Base-by-base conservation (phyloP, 1,140 invertebrate genomes). In the Eufriesea mexicana region DNA sequence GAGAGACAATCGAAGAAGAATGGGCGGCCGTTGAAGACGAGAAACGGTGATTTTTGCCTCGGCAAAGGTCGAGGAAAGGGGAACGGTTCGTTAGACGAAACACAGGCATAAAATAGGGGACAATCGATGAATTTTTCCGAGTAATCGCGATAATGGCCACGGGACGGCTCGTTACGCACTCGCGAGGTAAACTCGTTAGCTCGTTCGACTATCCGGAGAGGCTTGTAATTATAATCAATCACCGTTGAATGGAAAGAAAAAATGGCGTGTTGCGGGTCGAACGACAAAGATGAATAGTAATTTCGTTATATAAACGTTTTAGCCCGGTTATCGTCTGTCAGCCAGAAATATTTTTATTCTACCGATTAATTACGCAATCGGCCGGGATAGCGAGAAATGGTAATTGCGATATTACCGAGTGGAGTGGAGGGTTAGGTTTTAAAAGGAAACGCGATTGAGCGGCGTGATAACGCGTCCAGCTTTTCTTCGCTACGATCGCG, bases 101-200 rank as follows among this genome's bases (percentile, higher is more conserved):
- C 14, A 8, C 23, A n/a, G 5, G 25, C 49, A 45, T 16, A 54
- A 55, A 2, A 45, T 0, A 12, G 25, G 42, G n/a, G 25, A 66
- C 20, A 66, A 66, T 54, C 74, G 47, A 66, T 77, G 35, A 77
- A 77, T 77, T 77, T 77, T 77, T 77, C 45, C 28, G n/a, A 51
- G 61, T 66, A 66, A 66, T 77, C 74, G 74, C 28, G 61, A 49
- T 77, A 77, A 66, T 47, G 71, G 55, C n/a, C 45, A 70, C 14
- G 16, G 16, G 23, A 12, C 14, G 55, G 23, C 61, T 77, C 74
- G 74, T 77, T 77, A 77, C 57, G 72, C 57, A n/a, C 47, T n/a
- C 2, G 16, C 74, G 74, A 66, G 74, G 74, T 77, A 66, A 77
- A 66, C 74, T 77, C 74, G 74, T 77, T 77, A 77, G 61, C 61